These are phyloP conservation scores for Hylomyscus alleni DNA, from an alignment of 2,797 vertebrate genomes.

Conservation along the genomic window DNA sequence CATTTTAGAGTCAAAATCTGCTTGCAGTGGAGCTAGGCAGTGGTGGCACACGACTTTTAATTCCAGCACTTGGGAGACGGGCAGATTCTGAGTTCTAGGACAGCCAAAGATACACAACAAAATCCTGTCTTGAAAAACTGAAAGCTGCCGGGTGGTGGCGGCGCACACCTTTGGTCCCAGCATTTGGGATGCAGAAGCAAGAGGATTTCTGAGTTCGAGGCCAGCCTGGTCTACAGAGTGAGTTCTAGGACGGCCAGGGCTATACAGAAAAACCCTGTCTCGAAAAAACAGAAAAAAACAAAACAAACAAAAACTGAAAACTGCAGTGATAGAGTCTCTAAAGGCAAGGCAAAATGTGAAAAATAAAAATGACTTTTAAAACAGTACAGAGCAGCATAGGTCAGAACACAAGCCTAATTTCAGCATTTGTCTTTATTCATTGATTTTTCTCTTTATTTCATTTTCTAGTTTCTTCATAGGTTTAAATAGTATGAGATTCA, in stretches of 20 bases:
- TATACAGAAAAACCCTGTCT: neutral
- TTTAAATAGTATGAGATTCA: constrained; percentile 31
- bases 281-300: neutral
- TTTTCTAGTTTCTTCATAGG: constrained; percentile 10
- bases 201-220: too few relatives aligned
- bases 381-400: neutral
- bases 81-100: neutral
- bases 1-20: neutral
- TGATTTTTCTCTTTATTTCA: neutral
- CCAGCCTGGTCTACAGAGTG: too few relatives aligned
- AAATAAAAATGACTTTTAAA: too few relatives aligned
- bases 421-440: constrained; percentile 10
- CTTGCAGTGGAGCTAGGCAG: neutral
- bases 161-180: too few relatives aligned
- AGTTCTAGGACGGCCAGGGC: neutral
- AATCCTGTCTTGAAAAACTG: neutral
- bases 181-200: too few relatives aligned
- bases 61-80: neutral
- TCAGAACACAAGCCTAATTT: neutral
- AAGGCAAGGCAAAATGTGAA: neutral
- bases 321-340: neutral
- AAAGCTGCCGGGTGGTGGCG: too few relatives aligned
- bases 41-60: neutral
- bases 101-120: neutral
- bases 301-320: neutral